A percentile compares a stretch with the other conserved stretches of the same genome.
These are phyloP conservation scores for Genyomyrus donnyi DNA, from an alignment of 2,113 vertebrate species.

Conservation along the genomic window DNA sequence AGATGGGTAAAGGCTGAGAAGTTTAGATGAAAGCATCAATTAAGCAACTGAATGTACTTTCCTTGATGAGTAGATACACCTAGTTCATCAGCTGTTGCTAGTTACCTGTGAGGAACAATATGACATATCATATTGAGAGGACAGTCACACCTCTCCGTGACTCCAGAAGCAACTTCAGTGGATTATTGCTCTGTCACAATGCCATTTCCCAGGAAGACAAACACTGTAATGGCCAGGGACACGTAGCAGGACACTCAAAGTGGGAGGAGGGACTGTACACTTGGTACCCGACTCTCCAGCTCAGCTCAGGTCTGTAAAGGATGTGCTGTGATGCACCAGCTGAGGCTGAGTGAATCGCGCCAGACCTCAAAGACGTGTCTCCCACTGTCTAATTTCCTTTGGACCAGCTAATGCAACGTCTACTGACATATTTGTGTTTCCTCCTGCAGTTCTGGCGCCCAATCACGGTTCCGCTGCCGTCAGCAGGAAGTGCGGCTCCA, in stretches of 20 bases:
- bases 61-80: background rate
- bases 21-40: background rate
- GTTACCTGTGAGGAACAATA: background rate
- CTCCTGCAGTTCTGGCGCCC: slow-evolving; percentile 50
- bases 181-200: background rate
- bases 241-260: background rate
- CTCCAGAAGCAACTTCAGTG: background rate
- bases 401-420: background rate
- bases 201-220: background rate
- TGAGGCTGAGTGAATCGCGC: too few species aligned
- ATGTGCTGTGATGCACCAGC: background rate
- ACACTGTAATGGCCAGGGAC: background rate
- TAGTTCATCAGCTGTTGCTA: background rate
- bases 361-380: background rate
- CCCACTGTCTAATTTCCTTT: background rate
- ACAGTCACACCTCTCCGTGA: background rate
- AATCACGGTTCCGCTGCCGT: slow-evolving; percentile 49
- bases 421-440: background rate
- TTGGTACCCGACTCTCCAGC: background rate
- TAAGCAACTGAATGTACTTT: background rate
- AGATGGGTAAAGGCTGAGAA: background rate
- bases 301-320: background rate
- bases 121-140: background rate
- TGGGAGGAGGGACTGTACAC: background rate
- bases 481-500: slow-evolving; percentile 71